Evolutionary conservation across 2,113 vertebrate genomes (phyloP), one percentile per base, ranked within the genome.

Genomic region (Atractosteus spatula): DNA sequence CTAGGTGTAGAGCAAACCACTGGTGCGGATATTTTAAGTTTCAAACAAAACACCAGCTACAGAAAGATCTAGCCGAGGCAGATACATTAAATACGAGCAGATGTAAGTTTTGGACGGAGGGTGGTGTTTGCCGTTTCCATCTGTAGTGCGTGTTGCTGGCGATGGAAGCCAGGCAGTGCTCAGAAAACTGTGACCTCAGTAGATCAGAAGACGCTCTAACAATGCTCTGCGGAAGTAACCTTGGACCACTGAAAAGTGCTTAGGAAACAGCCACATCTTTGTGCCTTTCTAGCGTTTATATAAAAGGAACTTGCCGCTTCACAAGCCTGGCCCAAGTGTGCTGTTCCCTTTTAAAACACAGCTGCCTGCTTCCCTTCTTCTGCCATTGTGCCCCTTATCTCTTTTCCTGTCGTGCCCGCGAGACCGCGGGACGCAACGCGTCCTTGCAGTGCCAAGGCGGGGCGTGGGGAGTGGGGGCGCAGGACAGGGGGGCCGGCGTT

Each of bases 11-110:
- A 11, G 63, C 73, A 63, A 61, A 55, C 68, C 71, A 74, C 17
- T 43, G 66, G 69, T 73, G 69, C 47, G 45, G 72, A 74, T 77
- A 81, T 81, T 76, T 75, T 73, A 77, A 64, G 83, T 86, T 89
- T 88, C 83, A 88, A 89, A 89, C 77, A 72, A 68, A 88, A 89
- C 82, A 87, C 80, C 75, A 62, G 76, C 77, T 69, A 29, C 29
- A 29, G 29, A 29, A 29, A 29, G 29, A 29, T 29, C 29, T 29
- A 29, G 29, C 29, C 29, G 29, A 29, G 29, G 29, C 43, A 16
- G n/a, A 44, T 59, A 29, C 45, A 62, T 67, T 79, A 79, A 86
- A 78, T 78, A 68, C 59, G 78, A 82, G 79, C 81, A 83, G 80
- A 82, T 84, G 71, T 62, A 62, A 29, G 66, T 13, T 68, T 47